Conservation (phyloP, 2,888 invertebrate species). For the Zele albiditarsus region DNA sequence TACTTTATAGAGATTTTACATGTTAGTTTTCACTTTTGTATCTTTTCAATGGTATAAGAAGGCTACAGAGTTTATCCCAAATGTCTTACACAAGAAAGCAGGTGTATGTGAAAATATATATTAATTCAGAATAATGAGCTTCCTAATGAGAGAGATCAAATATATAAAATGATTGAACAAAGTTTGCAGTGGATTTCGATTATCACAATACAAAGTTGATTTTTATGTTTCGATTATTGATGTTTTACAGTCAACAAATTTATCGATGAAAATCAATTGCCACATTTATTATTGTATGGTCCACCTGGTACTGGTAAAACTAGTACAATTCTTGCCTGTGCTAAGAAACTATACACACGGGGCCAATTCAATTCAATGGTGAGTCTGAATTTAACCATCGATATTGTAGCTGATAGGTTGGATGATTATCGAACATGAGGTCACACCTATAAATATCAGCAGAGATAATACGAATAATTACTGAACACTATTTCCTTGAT, state of each 20-base stretch:
- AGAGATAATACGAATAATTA: conserved; percentile 33
- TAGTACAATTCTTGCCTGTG: conserved; percentile 97
- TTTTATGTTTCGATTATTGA: conserved; percentile 13
- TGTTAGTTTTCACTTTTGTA: too few relatives aligned
- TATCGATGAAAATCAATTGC: conserved; percentile 92
- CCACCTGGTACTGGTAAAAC: conserved; percentile 99
- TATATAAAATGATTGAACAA: too few relatives aligned
- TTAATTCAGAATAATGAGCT: too few relatives aligned
- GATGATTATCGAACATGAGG: conserved; percentile 32
- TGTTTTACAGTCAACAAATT: conserved; percentile 84
- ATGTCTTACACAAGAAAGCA: too few relatives aligned
- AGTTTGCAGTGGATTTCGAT: not conserved
- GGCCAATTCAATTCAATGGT: conserved; percentile 96
- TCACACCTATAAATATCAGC: not conserved
- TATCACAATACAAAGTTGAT: not conserved
- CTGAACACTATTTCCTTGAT: conserved; percentile 40
- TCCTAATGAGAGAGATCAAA: too few relatives aligned
- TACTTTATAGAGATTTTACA: too few relatives aligned
- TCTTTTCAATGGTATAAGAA: too few relatives aligned
- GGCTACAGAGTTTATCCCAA: too few relatives aligned
- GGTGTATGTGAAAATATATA: too few relatives aligned
- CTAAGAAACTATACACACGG: conserved; percentile 90
- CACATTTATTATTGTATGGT: conserved; percentile 97
- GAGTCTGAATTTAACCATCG: conserved; percentile 54
- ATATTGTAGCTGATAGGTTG: conserved; percentile 12